Evolutionary conservation across 2,888 invertebrate species (phyloP), one percentile per base, ranked within the genome.

Genomic region (Boloria selene): DNA sequence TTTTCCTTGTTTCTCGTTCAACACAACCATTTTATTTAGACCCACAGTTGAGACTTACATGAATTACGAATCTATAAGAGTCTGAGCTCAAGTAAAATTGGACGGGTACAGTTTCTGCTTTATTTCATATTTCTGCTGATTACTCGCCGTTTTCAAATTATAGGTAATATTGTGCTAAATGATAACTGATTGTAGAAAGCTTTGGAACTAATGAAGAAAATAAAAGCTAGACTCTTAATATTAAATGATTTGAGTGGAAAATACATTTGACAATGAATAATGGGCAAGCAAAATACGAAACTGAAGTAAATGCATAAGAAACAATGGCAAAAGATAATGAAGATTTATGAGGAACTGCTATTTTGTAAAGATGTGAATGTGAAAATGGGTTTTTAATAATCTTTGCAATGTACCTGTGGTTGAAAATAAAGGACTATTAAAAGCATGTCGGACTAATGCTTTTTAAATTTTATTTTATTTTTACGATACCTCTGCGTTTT

Each of bases 81-180:
- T 53, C 62, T 72, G 10, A 69, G 79, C 7, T 75, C 85, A 74
- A 60, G 61, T 59, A 67, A 70, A 4, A 69, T 16, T 81, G 82
- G 83, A 61, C 66, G 60, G 65, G 68, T 72, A 76, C 73, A 71
- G 71, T 76, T 75, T 73, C 78, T 79, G 72, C 81, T 85, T 82
- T 83, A 82, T 83, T 77, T 75, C 78, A 77, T 77, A 82, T 83
- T 85, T 84, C 79, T 74, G 72, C 77, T 79, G 82, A 83, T 83
- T 82, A 80, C 79, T 74, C 70, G 72, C 75, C 77, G 77, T 82
- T 82, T 82, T 79, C 75, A 78, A 79, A 83, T 80, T 84, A 75
- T 74, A 77, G 77, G 78, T 80, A 79, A 79, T 78, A 80, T 73
- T 71, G 72, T 74, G 72, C 74, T 76, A 78, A 79, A 79, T 78